Evolutionary conservation across 2,797 vertebrate species (phyloP).

Genomic region (Heterohyrax brucei): DNA sequence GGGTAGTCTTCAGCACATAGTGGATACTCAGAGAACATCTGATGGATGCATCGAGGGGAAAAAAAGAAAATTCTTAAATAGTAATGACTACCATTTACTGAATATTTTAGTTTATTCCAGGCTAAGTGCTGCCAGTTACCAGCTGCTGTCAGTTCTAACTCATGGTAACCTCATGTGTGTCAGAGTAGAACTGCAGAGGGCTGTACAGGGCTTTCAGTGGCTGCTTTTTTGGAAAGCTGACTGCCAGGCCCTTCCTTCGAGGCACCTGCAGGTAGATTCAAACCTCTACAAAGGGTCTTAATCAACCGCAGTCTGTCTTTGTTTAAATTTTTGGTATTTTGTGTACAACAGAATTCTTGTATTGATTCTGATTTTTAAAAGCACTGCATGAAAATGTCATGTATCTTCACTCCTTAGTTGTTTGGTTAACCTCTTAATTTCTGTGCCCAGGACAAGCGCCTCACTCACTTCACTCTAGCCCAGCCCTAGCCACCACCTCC

Average conservation of each 20-base stretch:
- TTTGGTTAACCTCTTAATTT: background rate
- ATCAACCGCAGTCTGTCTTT: background rate
- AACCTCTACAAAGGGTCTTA: background rate
- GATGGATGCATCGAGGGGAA: background rate
- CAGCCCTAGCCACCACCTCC: background rate
- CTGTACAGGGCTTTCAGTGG: too few species aligned
- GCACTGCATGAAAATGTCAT: background rate
- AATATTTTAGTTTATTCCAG: background rate
- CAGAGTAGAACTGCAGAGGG: too few species aligned
- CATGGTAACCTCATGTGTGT: too few species aligned
- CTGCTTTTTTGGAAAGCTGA: too few species aligned
- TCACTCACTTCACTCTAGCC: background rate
- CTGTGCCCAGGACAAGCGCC: background rate
- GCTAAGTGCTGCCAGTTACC: background rate
- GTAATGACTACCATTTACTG: background rate
- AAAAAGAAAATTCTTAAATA: background rate
- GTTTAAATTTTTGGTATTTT: background rate
- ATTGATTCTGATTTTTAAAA: conserved; percentile 11
- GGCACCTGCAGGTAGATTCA: too few species aligned
- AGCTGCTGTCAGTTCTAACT: too few species aligned
- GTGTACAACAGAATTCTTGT: background rate
- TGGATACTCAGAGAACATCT: background rate
- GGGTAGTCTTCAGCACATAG: background rate
- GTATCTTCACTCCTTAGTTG: background rate
- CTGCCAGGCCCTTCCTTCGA: too few species aligned